Evolutionary conservation across 2,797 vertebrate genomes (phyloP), one percentile per base, ranked within the genome.

Genomic region (Liasis olivaceus): DNA sequence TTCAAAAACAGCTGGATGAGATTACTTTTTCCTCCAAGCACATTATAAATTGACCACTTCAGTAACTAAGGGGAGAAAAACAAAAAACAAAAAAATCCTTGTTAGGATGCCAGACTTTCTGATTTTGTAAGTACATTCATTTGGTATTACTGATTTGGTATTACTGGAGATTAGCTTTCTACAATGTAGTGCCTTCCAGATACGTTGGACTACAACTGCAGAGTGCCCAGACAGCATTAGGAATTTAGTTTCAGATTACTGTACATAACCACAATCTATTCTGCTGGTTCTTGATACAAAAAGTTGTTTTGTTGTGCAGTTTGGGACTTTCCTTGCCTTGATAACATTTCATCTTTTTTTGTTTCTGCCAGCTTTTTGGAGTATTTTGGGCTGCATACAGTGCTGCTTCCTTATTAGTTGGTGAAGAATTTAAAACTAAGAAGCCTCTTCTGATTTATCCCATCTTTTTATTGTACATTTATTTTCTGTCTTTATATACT

Each of bases 311-410:
- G 2, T 77, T 72, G 42, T 93, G 28, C 3, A 91, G 51, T 89
- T 92, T 94, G 89, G 72, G 51, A n/a, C 6, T 58, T 54, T 92
- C 72, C 42, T 90, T 88, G 28, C 59, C 1, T 59, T 72, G 7
- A 89, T 97, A 94, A 97, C 91, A 87, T 60, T 96, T n/a, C 95
- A 94, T 58, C 28, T 58, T 56, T 96, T 86, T 95, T 96, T 91
- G 90, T 94, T 94, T 96, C 96, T 96, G 87, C 97, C 89, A 99
- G 99, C 98, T 99, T 85, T 99, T 98, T 62, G 99, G 99, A 58
- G 99, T 99, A 64, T 99, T 99, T 97, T 99, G 99, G 99, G 99
- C 99, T 94, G 99, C 99, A 0, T 99, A 99, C 98, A 99, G 99
- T 91, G 99, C 99, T 90, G 99, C 99, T 91, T 99, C 99, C 1